phyloP scores from a whole-genome alignment of 2,888 invertebrate species.

The Synanthedon tipuliformis region DNA sequence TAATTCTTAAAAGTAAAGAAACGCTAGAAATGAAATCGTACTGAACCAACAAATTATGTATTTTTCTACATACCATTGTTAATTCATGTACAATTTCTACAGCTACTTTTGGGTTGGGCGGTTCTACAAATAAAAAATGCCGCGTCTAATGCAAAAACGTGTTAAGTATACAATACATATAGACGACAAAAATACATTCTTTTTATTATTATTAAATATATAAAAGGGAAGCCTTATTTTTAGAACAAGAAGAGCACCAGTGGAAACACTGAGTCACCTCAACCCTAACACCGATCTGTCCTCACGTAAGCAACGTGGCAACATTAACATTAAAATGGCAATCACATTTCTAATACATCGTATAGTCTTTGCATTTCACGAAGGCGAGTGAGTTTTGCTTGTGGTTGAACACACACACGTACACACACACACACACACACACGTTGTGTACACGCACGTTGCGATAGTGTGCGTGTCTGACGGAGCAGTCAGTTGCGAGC shows the following conservation, averaged over 20 bases:
- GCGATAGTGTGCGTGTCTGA: too few species aligned
- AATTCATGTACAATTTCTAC: not conserved
- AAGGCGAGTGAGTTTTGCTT: too few species aligned
- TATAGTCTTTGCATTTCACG: too few species aligned
- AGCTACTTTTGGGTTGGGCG: not conserved
- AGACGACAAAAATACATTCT: not conserved
- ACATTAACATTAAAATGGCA: too few species aligned
- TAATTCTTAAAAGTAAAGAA: conserved; percentile 2
- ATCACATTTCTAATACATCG: too few species aligned
- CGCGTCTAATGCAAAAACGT: not conserved
- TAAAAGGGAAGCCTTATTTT: conserved; percentile 36
- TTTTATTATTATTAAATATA: conserved; percentile 24
- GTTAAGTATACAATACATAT: not conserved
- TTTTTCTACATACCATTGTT: not conserved
- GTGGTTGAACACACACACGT: too few species aligned
- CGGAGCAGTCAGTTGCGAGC: too few species aligned
- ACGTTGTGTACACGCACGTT: too few species aligned
- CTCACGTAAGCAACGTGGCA: too few species aligned
- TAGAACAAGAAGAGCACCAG: conserved; percentile 37
- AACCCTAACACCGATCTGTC: not conserved
- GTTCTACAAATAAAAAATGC: not conserved
- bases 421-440: too few species aligned
- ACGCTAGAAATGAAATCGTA: not conserved
- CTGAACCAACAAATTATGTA: not conserved
- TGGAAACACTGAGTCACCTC: conserved; percentile 43